Base-by-base conservation (phyloP, 2,113 vertebrate species). In the Dipodomys spectabilis region DNA sequence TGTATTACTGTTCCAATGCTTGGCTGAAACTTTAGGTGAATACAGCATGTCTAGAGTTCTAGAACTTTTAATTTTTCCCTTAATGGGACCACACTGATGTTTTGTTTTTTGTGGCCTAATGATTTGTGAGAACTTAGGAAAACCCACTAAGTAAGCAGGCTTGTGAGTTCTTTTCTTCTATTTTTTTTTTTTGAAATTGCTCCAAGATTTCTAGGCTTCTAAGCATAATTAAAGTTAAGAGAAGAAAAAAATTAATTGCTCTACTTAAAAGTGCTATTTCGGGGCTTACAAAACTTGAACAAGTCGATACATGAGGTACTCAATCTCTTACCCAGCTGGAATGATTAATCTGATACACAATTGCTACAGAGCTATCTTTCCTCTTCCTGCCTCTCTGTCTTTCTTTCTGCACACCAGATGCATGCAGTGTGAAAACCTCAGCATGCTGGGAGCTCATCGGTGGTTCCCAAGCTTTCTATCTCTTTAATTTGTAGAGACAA, bases 211-310 rank as follows among this genome's bases (percentile, higher is more conserved):
- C 77, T 39, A 27, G 75, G 65, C 71, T 64, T 92, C 77, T 64
- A 77, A 82, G 80, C 71, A 92, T 90, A 92, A 96, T 75, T 95
- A 91, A 96, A 94, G 45, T 93, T 88, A 95, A 95, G 90, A 93
- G 78, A 88, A 90, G 95, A 87, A 94, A 95, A 90, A 91, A 92
- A 95, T 85, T 92, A 95, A 95, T 93, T 88, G 72, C 75, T 88
- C 5, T 72, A 83, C 82, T 95, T 94, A 82, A 87, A 92, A 93
- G 35, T 67, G 45, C 77, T 96, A 45, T 68, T 90, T 81, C 85
- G 10, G 27, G 73, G 13, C 60, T 87, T 69, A 86, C 23, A 84
- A 93, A 94, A 96, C 49, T 82, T 87, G n/a, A 94, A 28, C 7
- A 80, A 79, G 79, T 62, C 1, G 1, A 32, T 49, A 27, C 74